Conservation (phyloP, 2,888 invertebrate species). For the Tanytarsus gracilentus region DNA sequence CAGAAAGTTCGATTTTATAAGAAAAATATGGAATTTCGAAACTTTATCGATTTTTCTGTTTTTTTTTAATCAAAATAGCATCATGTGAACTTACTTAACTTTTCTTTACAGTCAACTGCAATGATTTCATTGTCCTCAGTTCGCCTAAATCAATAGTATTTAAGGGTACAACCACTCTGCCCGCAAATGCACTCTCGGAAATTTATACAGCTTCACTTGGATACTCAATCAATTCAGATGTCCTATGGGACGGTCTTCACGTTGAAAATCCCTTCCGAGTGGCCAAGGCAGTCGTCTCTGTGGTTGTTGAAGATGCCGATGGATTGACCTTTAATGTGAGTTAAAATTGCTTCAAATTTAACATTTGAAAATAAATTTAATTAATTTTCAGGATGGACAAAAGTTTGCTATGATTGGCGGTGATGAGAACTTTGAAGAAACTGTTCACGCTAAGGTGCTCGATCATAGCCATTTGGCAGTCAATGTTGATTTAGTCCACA, state of each 20-base stretch:
- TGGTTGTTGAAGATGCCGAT: constrained; percentile 61
- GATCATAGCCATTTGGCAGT: constrained; percentile 53
- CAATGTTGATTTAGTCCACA: constrained; percentile 50
- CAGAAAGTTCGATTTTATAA: neutral
- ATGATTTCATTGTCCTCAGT: constrained; percentile 60
- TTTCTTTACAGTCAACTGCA: constrained; percentile 49
- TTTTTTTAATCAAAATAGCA: neutral
- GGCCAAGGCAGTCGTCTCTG: constrained; percentile 60
- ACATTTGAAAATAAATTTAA: neutral
- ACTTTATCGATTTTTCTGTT: constrained; percentile 2
- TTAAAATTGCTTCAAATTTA: neutral
- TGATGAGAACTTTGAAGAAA: constrained; percentile 52
- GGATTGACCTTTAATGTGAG: constrained; percentile 34
- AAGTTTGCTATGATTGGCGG: constrained; percentile 58
- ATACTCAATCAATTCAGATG: constrained; percentile 59
- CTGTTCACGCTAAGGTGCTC: constrained; percentile 52
- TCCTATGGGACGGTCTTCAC: constrained; percentile 59
- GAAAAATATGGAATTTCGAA: neutral
- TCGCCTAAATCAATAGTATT: constrained; percentile 60
- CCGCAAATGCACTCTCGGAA: constrained; percentile 56
- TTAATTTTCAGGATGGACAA: constrained; percentile 43
- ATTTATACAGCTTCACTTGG: constrained; percentile 63
- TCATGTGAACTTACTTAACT: neutral
- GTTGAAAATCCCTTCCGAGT: constrained; percentile 62
- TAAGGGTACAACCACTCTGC: constrained; percentile 52